A percentile compares a stretch with the other conserved stretches of the same genome.
phyloP scores from a whole-genome alignment of 2,797 vertebrate species.

The Spizella passerina region DNA sequence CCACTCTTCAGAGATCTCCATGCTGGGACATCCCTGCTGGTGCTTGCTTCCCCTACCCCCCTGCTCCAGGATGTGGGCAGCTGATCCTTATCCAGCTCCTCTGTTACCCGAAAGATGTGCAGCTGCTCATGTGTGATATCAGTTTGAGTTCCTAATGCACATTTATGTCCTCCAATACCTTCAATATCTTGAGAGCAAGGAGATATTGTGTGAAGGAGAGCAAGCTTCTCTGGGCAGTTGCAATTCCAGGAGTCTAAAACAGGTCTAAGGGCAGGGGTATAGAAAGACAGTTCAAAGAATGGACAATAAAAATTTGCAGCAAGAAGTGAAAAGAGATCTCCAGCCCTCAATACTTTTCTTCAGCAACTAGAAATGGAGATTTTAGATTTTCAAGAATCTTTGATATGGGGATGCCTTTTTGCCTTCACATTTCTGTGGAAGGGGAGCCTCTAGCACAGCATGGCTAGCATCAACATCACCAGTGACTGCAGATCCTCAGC shows the following conservation, averaged over 20 bases:
- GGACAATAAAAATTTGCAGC: neutral
- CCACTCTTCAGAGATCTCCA: neutral
- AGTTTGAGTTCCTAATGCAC: neutral
- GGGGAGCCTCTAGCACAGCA: neutral
- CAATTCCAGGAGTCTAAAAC: neutral
- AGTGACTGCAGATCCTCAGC: neutral
- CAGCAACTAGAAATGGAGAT: neutral
- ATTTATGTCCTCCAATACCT: neutral
- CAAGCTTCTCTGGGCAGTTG: neutral
- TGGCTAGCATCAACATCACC: neutral
- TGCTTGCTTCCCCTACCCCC: neutral
- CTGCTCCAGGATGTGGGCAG: neutral
- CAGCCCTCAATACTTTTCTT: neutral
- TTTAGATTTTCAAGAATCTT: neutral
- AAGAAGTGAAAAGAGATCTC: neutral
- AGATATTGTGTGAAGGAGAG: neutral
- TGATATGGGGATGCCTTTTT: neutral
- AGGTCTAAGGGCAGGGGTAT: rapidly evolving
- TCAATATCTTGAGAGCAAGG: neutral
- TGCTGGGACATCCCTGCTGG: neutral
- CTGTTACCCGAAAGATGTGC: neutral
- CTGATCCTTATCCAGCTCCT: neutral
- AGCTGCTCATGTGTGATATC: neutral
- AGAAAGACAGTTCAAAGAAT: neutral
- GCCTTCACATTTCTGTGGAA: neutral